Evolutionary conservation across 37 sponge, comb jelly and placozoan species (phyloP), one percentile per base, ranked within the genome.

Genomic region (Haliclona indistincta): DNA sequence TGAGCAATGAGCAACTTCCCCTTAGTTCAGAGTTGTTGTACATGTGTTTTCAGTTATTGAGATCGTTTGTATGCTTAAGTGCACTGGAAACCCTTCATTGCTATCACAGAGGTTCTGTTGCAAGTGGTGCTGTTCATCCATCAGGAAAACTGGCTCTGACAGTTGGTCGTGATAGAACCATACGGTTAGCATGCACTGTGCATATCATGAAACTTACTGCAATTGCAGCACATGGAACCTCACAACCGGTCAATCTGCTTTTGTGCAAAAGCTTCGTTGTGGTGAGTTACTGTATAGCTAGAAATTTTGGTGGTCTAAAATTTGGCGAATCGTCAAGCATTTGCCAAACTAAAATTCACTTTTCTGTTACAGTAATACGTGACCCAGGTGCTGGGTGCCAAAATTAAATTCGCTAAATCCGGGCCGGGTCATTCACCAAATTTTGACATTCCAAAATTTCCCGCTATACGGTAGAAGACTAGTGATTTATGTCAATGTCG

Each of bases 121-220:
- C 49, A 0, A 74, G 76, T 72, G 38, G 83, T 6, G 39, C 84
- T 19, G 75, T 89, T 0, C 89, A 89, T 68, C 89, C 84, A 22
- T 79, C 80, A 33, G 89, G 89, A 2, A 78, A 76, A 23, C 41
- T 89, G 13, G 84, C 84, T 53, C 71, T 89, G 1, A 83, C 89
- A 17, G 89, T 89, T 3, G 73, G 81, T n/a, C 78, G 67, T 34
- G 89, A 89, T 65, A 83, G 75, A 62, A 89, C 79, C n/a, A 34
- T 89, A 34, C 72, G 89, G 89, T 89, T 4, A 22, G 41, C 37
- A 22, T 26, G 32, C 5, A 2, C 3, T 28, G n/a, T 20, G 20
- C 35, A 30, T 25, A 34, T 28, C 28, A 33, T 63, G 32, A 34
- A 33, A n/a, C n/a, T 63, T 20, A 34, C 20, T 63, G 35, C 34